phyloP scores from a whole-genome alignment of 1,140 invertebrate species.

The Venustaconcha ellipsiformis region DNA sequence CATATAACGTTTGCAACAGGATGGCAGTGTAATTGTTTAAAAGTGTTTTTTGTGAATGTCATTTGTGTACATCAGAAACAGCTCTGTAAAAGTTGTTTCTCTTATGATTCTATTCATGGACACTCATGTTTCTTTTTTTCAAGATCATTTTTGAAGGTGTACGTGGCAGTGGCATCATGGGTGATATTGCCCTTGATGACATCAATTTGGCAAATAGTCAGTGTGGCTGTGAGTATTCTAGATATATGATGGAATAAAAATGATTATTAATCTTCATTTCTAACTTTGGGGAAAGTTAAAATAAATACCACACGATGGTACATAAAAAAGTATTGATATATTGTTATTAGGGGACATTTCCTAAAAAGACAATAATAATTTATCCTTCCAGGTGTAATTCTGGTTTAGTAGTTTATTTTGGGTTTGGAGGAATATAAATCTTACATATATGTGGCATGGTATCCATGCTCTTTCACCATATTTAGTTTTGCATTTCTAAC shows the following conservation, averaged over 20 bases:
- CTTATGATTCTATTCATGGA: neutral
- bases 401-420: too few relatives aligned
- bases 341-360: too few relatives aligned
- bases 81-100: neutral
- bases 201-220: constrained; percentile 37
- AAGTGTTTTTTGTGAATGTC: too few relatives aligned
- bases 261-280: neutral
- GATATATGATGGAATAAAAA: too few relatives aligned
- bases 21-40: too few relatives aligned
- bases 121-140: constrained; percentile 2
- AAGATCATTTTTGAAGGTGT: constrained; percentile 55
- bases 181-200: constrained; percentile 64
- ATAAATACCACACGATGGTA: neutral
- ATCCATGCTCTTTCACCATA: too few relatives aligned
- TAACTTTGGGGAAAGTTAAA: neutral
- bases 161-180: constrained; percentile 41
- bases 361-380: too few relatives aligned
- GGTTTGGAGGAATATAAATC: too few relatives aligned
- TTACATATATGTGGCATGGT: too few relatives aligned
- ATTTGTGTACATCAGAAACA: neutral
- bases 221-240: constrained; percentile 47
- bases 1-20: neutral
- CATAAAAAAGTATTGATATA: too few relatives aligned
- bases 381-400: too few relatives aligned
- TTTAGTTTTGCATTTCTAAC: too few relatives aligned